phyloP scores from a whole-genome alignment of 2,113 vertebrate species.

The Phocoena phocoena region DNA sequence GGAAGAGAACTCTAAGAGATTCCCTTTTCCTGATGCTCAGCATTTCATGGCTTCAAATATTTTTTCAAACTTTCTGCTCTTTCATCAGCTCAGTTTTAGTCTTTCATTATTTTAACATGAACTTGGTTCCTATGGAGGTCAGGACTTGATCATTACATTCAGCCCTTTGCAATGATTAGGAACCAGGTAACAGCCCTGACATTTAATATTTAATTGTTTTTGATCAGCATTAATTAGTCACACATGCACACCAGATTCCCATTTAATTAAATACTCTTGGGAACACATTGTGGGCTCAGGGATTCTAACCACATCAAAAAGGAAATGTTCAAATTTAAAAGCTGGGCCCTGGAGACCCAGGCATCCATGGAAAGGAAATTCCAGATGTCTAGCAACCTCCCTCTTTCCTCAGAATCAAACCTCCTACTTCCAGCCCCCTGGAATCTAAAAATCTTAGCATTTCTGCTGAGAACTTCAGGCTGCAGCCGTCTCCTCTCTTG shows the following conservation, averaged over 20 bases:
- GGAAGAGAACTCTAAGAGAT: neutral
- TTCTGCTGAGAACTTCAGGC: slow-evolving; percentile 21
- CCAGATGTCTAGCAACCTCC: slow-evolving; percentile 70
- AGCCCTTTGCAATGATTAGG: slow-evolving; percentile 65
- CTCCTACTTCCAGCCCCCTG: slow-evolving; percentile 32
- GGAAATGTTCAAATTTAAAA: slow-evolving; percentile 66
- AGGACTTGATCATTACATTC: slow-evolving; percentile 62
- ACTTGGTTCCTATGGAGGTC: slow-evolving; percentile 36
- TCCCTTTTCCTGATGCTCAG: neutral
- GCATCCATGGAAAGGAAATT: slow-evolving; percentile 74
- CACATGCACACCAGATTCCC: slow-evolving; percentile 74
- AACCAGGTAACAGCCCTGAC: slow-evolving; percentile 72
- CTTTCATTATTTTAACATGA: slow-evolving; percentile 58
- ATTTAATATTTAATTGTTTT: slow-evolving; percentile 77
- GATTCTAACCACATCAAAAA: slow-evolving; percentile 78
- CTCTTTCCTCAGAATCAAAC: slow-evolving; percentile 43
- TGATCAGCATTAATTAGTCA: slow-evolving; percentile 75
- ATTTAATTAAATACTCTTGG: slow-evolving; percentile 77
- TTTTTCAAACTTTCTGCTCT: slow-evolving; percentile 9
- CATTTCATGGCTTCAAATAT: neutral
- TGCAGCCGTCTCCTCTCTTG: neutral
- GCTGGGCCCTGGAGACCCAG: slow-evolving; percentile 69
- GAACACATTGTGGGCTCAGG: slow-evolving; percentile 64
- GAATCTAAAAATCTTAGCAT: neutral
- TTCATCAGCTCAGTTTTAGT: slow-evolving; percentile 31